Base-by-base conservation (phyloP, 1,140 invertebrate genomes). In the Bombus pyrosoma region DNA sequence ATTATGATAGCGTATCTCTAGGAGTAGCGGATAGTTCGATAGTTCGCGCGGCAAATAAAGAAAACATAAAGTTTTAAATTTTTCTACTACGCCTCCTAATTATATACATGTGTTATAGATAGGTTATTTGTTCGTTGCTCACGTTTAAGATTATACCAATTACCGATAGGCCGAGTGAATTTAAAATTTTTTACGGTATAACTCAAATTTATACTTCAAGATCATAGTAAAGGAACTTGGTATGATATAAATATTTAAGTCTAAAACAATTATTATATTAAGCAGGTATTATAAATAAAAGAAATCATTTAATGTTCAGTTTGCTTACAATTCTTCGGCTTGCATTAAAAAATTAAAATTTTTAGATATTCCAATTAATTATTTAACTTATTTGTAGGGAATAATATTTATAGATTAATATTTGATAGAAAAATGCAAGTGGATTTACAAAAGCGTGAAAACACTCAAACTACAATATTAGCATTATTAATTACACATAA, bases 401-500 rank as follows among this genome's bases (percentile, higher is more conserved):
- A 34, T 6, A 72, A 39, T 37, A 37, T 71, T 28, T 71, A 28
- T 71, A 39, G 5, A 25, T 39, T 12, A n/a, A 22, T n/a, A 41
- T 13, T 73, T 32, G 9, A 10, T 39, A 47, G n/a, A 25, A 47
- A 39, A 0, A 91, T 85, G 87, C n/a, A 43, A 39, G 22, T 39
- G 3, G 15, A 47, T 4, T n/a, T 39, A 3, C 5, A n/a, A 6
- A 59, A 18, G 64, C 22, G 8, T 18, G 85, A 89, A 0, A 88
- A 92, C 0, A 3, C 91, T 9, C 76, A 87, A 22, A 73, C 59
- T 4, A 84, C 90, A 2, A 25, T 94, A 6, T 68, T 88, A 10
- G 77, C 91, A 0, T 76, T 93, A 10, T 62, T 94, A 32, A 28
- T 92, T 18, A 22, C 93, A 0, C 66, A 57, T 4, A 81, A 89